Evolutionary conservation across 2,113 vertebrate genomes (phyloP), one percentile per base, ranked within the genome.

Genomic region (Mus pahari): DNA sequence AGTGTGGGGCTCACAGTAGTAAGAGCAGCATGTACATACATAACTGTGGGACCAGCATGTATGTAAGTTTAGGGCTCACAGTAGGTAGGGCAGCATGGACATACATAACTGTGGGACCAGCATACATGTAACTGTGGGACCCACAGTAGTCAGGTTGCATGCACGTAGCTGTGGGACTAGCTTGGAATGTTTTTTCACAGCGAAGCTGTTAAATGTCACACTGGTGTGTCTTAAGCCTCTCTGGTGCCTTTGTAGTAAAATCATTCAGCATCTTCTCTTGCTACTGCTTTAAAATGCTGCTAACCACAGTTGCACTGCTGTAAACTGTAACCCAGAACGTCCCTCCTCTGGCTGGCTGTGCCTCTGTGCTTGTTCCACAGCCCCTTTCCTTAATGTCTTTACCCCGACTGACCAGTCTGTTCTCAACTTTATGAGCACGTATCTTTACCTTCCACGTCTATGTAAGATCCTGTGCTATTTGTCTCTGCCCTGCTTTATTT

Each of bases 131-230:
- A 22, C 19, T 60, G 58, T 60, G 58, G 3, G 36, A 0, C 20
- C 20, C 53, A 53, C 53, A 53, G 53, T 53, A 53, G 53, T 53
- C 53, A 53, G 53, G 53, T n/a, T n/a, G 53, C 9, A 26, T n/a
- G 31, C 11, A 91, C 4, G 60, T 3, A 87, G 55, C 66, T 70
- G 33, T 70, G 13, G 66, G 31, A 55, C 53, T 13, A 55, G 58
- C 17, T 33, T 68, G 20, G 58, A 60, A 70, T 87, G 79, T 26
- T 50, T 87, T 86, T 89, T 36, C n/a, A 48, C 71, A 79, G 48
- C 89, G 94, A 64, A 88, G 60, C 24, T 92, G 22, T 90, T 88
- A 20, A 42, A 42, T 87, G 33, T 91, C 84, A 55, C 66, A 55
- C 48, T 53, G 8, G 28, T 70, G 13, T 66, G 20, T 90, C 84